Conservation (phyloP, 2,797 vertebrate species). For the Neosilurus mollespiculum region DNA sequence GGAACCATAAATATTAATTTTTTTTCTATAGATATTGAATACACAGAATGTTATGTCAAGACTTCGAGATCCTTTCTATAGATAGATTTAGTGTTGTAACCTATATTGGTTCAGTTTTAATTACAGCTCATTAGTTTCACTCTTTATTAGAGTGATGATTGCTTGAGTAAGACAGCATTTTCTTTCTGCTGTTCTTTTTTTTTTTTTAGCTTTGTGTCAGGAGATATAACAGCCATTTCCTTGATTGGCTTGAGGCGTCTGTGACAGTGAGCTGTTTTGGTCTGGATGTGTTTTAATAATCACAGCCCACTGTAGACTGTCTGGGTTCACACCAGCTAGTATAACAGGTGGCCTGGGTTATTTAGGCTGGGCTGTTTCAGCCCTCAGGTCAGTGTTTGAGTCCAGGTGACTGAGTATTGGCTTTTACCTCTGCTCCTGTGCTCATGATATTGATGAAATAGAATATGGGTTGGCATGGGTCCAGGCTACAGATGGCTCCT, state of each 20-base stretch:
- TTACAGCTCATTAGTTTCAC: not conserved
- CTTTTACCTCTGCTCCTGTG: constrained; percentile 3
- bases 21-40: not conserved
- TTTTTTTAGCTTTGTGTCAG: not conserved
- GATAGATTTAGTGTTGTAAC: not conserved
- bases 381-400: constrained; percentile 13
- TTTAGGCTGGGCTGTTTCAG: constrained; percentile 15
- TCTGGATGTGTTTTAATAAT: not conserved
- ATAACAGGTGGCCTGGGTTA: constrained; percentile 23
- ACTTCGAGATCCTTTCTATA: not conserved
- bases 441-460: constrained; percentile 13
- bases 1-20: not conserved
- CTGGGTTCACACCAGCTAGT: not conserved
- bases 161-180: not conserved
- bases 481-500: not conserved
- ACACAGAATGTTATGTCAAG: not conserved
- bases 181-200: not conserved
- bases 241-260: not conserved
- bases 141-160: not conserved
- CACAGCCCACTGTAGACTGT: not conserved
- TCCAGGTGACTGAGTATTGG: constrained; percentile 2
- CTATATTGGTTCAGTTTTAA: not conserved
- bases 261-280: not conserved
- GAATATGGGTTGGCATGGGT: not conserved
- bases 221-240: not conserved